Conservation (phyloP, 2,888 invertebrate species). For the Camptogramma bilineatum region DNA sequence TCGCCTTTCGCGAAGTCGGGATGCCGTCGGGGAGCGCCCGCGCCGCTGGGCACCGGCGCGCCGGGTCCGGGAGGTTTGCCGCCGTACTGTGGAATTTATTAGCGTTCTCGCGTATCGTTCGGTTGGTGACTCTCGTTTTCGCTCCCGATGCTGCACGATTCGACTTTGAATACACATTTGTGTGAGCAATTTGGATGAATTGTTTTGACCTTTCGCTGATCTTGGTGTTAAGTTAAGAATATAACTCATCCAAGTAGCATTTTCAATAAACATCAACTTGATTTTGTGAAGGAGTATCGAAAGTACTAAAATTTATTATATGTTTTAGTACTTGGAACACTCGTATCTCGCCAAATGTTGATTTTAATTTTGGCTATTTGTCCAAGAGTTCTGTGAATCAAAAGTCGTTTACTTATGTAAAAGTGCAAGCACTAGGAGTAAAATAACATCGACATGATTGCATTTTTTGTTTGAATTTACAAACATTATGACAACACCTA, state of each 20-base stretch:
- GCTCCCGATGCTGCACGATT: constrained; percentile 15
- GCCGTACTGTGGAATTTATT: constrained; percentile 63
- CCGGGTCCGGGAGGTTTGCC: constrained; percentile 82
- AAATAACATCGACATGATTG: constrained; percentile 23
- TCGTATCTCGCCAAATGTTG: no score
- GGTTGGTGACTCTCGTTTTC: constrained; percentile 15
- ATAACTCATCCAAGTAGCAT: no score
- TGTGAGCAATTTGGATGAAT: no score
- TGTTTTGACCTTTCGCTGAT: no score
- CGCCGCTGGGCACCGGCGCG: constrained; percentile 84
- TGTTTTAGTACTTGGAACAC: no score
- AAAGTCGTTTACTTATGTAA: constrained; percentile 3
- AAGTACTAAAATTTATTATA: no score
- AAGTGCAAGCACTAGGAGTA: constrained; percentile 8
- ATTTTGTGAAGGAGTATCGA: no score
- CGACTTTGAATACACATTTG: constrained; percentile 2
- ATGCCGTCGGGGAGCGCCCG: constrained; percentile 57
- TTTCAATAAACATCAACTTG: no score
- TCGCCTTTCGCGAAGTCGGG: constrained; percentile 66
- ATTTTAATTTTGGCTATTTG: no score
- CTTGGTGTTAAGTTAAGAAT: no score
- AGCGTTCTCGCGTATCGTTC: constrained; percentile 14
- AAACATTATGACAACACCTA: not conserved
- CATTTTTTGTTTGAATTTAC: constrained; percentile 10
- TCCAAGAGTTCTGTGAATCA: constrained; percentile 2